Conservation (phyloP, 92 coral and sea anemone genomes). For the Metridium senile region DNA sequence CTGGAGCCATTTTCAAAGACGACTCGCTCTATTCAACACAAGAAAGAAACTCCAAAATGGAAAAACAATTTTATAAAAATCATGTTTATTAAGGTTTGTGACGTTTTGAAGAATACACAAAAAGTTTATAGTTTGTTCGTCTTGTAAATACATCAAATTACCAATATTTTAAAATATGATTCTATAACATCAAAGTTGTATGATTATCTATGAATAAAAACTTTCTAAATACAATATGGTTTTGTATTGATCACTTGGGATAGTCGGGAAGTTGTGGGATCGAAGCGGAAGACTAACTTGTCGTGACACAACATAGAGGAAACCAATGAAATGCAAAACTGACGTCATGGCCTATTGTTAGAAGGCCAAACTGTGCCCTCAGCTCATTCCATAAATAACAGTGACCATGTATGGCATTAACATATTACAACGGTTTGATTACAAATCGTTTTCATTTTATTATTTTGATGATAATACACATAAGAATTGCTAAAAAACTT, state of each 20-base stretch:
- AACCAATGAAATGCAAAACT: background rate
- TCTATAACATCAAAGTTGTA: background rate
- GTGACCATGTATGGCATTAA: too few relatives aligned
- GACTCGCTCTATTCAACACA: background rate
- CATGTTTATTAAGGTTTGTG: background rate
- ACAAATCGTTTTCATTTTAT: too few relatives aligned
- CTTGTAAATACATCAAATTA: background rate
- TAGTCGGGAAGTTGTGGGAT: constrained; percentile 34
- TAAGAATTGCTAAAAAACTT: too few relatives aligned
- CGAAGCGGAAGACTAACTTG: constrained; percentile 7
- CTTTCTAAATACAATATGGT: background rate
- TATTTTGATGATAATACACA: too few relatives aligned
- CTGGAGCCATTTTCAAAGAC: background rate
- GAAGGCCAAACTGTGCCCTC: background rate
- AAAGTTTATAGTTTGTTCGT: background rate
- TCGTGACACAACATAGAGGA: constrained; percentile 3
- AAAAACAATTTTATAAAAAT: background rate
- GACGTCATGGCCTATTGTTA: constrained; percentile 15
- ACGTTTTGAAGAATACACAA: background rate
- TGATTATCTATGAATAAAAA: constrained; percentile 15
- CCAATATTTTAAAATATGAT: background rate
- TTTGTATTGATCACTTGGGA: constrained; percentile 19
- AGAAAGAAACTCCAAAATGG: background rate
- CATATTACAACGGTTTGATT: too few relatives aligned
- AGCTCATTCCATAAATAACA: constrained; percentile 9